Base-by-base conservation (phyloP, 2,888 invertebrate species). In the Chrysolina americana region DNA sequence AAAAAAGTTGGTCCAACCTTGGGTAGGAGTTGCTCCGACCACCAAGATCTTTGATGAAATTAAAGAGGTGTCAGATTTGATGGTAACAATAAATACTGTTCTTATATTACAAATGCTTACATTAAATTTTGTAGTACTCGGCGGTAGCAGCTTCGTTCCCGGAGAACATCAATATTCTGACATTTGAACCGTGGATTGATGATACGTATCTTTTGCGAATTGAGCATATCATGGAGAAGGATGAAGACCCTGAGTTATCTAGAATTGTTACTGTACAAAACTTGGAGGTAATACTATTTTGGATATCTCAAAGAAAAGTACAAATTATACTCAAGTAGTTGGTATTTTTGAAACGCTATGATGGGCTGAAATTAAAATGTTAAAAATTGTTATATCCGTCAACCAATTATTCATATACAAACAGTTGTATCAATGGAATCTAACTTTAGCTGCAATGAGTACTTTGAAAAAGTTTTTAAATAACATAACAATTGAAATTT, bases 101-200 rank as follows among this genome's bases (percentile, higher is more conserved):
- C 19, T 36, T 4, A 21, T 2, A 44, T 17, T 44, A 15, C n/a
- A 65, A 17, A 21, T 41, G 28, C 21, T 21, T 21, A n/a, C 44
- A 15, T 15, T 9, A 19, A 17, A 17, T 3, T 19, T 83, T 82
- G 0, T 81, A 92, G 91, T 90, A 85, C 78, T 89, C 90, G 28
- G 88, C 89, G 0, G 75, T 82, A 17, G 53, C 19, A 21, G 48
- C 36, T n/a, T 82, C 88, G 0, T 83, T 96, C 1, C 95, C 95
- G 0, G 86, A 89, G 41, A 94, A 94, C 53, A 87, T 96, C 0
- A 93, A 95, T 83, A 87, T 96, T 64, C 86, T 96, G 13, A 95
- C 95, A 0, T 83, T 96, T 62, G 96, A 96, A 81, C 94, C 94
- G 0, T 95, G 94, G 93, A 89, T 5, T 64, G 88, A 86, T 15